phyloP scores from a whole-genome alignment of 2,797 vertebrate species.

The Micrastur ruficollis region DNA sequence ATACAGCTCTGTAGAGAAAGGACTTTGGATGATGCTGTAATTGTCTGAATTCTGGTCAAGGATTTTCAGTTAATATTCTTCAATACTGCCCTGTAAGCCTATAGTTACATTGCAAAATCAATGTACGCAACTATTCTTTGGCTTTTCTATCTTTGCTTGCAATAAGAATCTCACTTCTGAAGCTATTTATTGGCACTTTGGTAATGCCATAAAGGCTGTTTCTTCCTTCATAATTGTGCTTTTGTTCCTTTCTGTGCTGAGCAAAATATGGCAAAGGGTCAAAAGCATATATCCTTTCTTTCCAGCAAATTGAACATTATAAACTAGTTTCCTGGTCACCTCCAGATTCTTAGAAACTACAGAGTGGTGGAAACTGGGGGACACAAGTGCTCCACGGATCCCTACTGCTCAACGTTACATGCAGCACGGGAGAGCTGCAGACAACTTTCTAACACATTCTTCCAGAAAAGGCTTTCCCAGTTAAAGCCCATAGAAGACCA shows the following conservation, averaged over 20 bases:
- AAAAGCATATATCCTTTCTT: neutral
- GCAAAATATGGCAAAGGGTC: neutral
- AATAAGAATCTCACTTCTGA: neutral
- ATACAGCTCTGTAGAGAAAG: neutral
- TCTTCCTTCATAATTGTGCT: constrained; percentile 4
- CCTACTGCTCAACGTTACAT: neutral
- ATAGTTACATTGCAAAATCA: constrained; percentile 25
- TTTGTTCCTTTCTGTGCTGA: neutral
- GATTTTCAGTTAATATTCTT: constrained; percentile 18
- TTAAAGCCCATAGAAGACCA: neutral
- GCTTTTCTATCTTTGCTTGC: neutral
- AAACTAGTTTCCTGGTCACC: neutral
- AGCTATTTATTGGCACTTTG: neutral
- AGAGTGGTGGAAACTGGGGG: neutral
- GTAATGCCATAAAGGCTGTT: neutral
- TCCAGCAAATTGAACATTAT: neutral
- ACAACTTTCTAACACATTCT: neutral
- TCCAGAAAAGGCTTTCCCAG: neutral
- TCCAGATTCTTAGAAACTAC: neutral
- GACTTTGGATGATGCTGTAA: neutral
- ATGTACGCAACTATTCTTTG: constrained; percentile 34
- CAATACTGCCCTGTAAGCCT: neutral
- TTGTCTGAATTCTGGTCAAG: constrained; percentile 11
- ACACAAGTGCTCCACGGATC: neutral
- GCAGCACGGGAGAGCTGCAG: neutral